Evolutionary conservation across 37 sponge, comb jelly and placozoan species (phyloP).

Genomic region (Ephydatia muelleri): DNA sequence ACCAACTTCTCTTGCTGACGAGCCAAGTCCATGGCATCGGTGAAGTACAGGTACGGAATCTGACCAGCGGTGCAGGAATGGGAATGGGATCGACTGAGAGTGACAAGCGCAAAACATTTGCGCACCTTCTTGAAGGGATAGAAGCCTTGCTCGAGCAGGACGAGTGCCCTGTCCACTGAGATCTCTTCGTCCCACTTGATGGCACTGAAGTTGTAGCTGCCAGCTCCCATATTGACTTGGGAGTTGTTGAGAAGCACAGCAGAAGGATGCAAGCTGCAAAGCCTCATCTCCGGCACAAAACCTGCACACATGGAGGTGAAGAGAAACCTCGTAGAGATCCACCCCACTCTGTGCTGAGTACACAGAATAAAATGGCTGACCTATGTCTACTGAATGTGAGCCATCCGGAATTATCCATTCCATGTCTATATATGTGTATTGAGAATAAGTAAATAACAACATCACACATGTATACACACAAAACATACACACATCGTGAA

Average conservation of each 20-base stretch:
- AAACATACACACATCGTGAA: too few relatives aligned
- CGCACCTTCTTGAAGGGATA: constrained; percentile 86
- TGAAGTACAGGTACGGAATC: constrained; percentile 73
- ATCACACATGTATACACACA: too few relatives aligned
- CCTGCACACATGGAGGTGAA: constrained; percentile 19
- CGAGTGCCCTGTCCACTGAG: constrained; percentile 48
- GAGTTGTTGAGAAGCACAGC: constrained; percentile 4
- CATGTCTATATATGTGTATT: constrained; percentile 77
- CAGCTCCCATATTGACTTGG: constrained; percentile 10
- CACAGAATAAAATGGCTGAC: constrained; percentile 17
- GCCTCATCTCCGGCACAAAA: constrained; percentile 61
- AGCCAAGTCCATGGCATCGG: constrained; percentile 77
- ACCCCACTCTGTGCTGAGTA: too few relatives aligned
- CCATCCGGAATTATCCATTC: constrained; percentile 78
- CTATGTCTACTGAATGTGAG: constrained; percentile 90
- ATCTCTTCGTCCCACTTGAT: constrained; percentile 79
- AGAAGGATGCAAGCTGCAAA: constrained; percentile 44
- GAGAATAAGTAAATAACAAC: too few relatives aligned
- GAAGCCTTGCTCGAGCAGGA: constrained; percentile 53
- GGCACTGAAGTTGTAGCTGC: background rate
- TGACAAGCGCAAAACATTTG: too few relatives aligned
- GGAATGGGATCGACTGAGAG: too few relatives aligned
- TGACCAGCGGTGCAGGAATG: background rate
- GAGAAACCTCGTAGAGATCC: too few relatives aligned
- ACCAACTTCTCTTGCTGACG: constrained; percentile 67